Conservation (phyloP, 2,888 invertebrate species). For the Helicoverpa assulta region DNA sequence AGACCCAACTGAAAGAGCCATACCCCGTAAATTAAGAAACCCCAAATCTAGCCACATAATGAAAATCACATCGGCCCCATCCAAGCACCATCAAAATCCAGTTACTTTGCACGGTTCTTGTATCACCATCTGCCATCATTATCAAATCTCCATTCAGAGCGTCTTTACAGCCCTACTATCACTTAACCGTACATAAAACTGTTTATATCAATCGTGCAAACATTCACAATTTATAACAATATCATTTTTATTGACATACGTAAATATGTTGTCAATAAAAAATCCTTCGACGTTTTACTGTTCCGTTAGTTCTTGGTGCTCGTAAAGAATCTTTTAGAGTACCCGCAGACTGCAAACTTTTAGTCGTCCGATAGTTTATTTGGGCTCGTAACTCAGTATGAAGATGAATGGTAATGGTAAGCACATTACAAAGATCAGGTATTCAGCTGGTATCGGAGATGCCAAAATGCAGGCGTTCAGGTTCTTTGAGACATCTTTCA, state of each 20-base stretch:
- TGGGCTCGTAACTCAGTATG: too few species aligned
- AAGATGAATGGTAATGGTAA: too few species aligned
- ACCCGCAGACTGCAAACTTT: too few species aligned
- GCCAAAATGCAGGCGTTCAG: too few species aligned
- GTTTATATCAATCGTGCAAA: constrained; percentile 45
- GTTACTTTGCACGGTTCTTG: background rate
- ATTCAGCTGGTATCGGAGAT: too few species aligned
- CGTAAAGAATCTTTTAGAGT: constrained; percentile 44
- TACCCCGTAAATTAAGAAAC: background rate
- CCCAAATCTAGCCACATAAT: background rate
- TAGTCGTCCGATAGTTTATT: too few species aligned
- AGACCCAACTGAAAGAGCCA: background rate
- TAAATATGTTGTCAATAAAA: constrained; percentile 46
- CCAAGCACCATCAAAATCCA: constrained; percentile 9
- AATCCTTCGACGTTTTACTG: constrained; percentile 41
- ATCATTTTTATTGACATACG: constrained; percentile 47
- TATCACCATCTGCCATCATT: constrained; percentile 13
- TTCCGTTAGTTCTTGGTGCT: constrained; percentile 38
- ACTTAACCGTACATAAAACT: constrained; percentile 34
- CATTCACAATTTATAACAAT: constrained; percentile 47
- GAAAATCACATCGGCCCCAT: constrained; percentile 4
- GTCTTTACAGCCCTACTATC: constrained; percentile 3
- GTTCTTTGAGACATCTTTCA: too few species aligned
- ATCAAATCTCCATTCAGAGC: constrained; percentile 24
- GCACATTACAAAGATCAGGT: too few species aligned